phyloP scores from a whole-genome alignment of 2,797 vertebrate genomes.

The Pseudochromis fuscus region DNA sequence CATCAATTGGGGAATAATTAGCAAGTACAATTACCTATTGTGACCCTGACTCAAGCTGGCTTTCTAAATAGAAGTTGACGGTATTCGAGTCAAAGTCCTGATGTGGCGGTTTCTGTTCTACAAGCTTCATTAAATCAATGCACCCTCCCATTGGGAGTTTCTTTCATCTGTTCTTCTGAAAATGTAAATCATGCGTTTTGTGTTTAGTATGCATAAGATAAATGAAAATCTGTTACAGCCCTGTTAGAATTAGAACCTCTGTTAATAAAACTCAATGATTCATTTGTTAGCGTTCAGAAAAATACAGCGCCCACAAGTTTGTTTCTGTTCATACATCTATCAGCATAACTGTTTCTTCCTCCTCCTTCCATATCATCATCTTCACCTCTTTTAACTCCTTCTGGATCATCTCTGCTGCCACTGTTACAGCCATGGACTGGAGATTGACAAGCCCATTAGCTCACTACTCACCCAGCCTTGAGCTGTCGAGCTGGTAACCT shows the following conservation, averaged over 20 bases:
- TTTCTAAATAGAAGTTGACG: slow-evolving; percentile 7
- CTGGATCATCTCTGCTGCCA: neutral
- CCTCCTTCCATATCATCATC: neutral
- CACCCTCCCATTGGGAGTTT: slow-evolving; percentile 10
- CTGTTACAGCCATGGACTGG: neutral
- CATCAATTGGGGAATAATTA: slow-evolving; percentile 28
- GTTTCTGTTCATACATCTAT: neutral
- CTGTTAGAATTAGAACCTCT: slow-evolving; percentile 1
- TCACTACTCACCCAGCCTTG: neutral
- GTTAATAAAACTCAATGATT: neutral
- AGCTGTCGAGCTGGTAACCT: slow-evolving; percentile 5
- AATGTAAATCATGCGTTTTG: slow-evolving; percentile 12
- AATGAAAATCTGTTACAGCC: slow-evolving; percentile 25
- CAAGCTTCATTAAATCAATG: slow-evolving; percentile 26
- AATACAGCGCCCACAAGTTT: neutral
- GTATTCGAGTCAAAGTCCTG: neutral
- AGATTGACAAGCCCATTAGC: slow-evolving; percentile 21
- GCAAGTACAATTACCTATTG: slow-evolving; percentile 2
- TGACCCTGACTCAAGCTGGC: slow-evolving; percentile 4
- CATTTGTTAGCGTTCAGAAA: neutral
- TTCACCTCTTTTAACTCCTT: slow-evolving; percentile 3
- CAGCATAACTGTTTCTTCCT: neutral
- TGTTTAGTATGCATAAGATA: neutral
- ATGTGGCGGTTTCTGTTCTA: slow-evolving; percentile 18
- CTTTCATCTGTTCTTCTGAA: slow-evolving; percentile 18